Evolutionary conservation across 2,113 vertebrate genomes (phyloP), one percentile per base, ranked within the genome.

Genomic region (Halichoeres trimaculatus): DNA sequence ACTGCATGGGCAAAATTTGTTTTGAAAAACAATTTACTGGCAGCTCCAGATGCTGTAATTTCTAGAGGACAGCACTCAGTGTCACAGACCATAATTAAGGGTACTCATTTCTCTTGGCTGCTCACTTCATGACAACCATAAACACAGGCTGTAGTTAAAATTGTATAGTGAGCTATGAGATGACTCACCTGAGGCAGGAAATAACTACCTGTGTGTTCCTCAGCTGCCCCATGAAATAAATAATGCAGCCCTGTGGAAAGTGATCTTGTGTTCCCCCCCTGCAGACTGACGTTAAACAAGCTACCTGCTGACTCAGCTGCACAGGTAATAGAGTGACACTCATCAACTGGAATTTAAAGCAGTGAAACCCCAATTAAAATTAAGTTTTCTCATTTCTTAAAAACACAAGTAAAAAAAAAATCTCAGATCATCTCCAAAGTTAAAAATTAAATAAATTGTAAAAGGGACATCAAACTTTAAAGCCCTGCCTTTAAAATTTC

Each of bases 161-260:
- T 59, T 80, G 41, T 54, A 66, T 23, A n/a, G 51, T 35, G 62
- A 64, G 45, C 20, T 48, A 47, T 14, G 70, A 81, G 73, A 78
- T 74, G 17, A 63, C 58, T 76, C 26, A 40, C 40, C 38, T 68
- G 51, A 3, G 9, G 11, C 17, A 45, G 45, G 35, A 36, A 74
- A 78, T 78, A 17, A 56, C n/a, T 13, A 35, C 58, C 47, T 14
- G n/a, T 1, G 26, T 62, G n/a, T 83, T 81, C 71, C 73, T 85
- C 62, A 80, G 74, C 26, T 48, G 50, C 26, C 40, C 52, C 40
- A 68, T 48, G 19, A 17, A 70, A 82, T 93, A 47, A 92, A 93
- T 94, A 83, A 92, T 92, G 72, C 61, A 94, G 67, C 41, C 26
- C 6, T 2, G 45, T 59, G 77, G 83, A 90, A 92, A 90, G 82